Base-by-base conservation (phyloP, 2,113 vertebrate genomes). In the Oryzias celebensis region DNA sequence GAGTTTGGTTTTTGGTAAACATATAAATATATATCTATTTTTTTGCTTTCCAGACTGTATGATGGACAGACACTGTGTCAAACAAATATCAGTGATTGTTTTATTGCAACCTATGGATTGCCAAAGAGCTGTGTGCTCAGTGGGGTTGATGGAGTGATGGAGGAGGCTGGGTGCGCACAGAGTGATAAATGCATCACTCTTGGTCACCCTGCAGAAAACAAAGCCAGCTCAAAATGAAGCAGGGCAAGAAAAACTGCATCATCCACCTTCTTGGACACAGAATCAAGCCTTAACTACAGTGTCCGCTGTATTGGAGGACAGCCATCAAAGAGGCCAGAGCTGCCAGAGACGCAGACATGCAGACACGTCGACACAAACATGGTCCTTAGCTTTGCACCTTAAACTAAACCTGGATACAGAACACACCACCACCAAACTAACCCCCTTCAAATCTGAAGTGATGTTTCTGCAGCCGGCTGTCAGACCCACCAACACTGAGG, bases 241-340 rank as follows among this genome's bases (percentile, higher is more conserved):
- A 72, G 62, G 64, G 75, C 61, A 68, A 51, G 13, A 44, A 53
- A 66, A 85, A 75, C 65, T 24, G 20, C 58, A 58, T 69, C 51
- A 50, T 77, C 14, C 17, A 81, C 91, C 91, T 94, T 93, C 72
- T 91, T 88, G 83, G 86, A 93, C 86, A 92, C 93, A 93, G 88
- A 90, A 93, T 93, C 83, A 83, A 96, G 95, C 95, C 96, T 98
- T 98, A 96, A 93, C 77, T 89, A 86, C 94, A 85, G 86, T 84
- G 78, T 69, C 77, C 71, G 85, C 85, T 87, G 88, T 94, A 93
- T 90, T 89, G 93, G 95, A 93, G 90, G 93, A 96, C 93, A 97
- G 95, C 96, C 96, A 95, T 97, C 89, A 82, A 80, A 88, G 90
- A 91, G 90, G 92, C 91, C 89, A 91, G 92, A 93, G 92, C 90